Evolutionary conservation across 1,140 invertebrate species (phyloP).

Genomic region (Drosophila navojoa): DNA sequence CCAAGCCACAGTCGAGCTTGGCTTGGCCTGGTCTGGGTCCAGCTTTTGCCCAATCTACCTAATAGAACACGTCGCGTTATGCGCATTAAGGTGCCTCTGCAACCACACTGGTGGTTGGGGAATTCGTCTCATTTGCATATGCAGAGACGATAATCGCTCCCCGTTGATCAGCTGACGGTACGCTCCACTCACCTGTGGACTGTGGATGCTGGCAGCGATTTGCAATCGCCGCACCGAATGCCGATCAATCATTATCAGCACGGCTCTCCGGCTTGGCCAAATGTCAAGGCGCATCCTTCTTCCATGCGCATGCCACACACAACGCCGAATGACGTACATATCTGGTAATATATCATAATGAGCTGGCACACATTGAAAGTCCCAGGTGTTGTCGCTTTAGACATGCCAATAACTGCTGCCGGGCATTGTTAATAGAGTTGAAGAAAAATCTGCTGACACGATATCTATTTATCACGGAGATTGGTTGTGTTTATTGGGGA

Average conservation of each 20-base stretch:
- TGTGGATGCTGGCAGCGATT: slow-evolving; percentile 46
- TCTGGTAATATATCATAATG: slow-evolving; percentile 50
- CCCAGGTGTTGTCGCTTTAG: slow-evolving; percentile 6
- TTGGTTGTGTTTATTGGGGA: too few species aligned
- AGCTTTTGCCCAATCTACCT: slow-evolving; percentile 51
- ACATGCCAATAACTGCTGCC: slow-evolving; percentile 17
- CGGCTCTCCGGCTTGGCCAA: slow-evolving; percentile 44
- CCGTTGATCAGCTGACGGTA: slow-evolving; percentile 1
- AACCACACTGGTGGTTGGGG: neutral
- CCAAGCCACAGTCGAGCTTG: slow-evolving; percentile 9
- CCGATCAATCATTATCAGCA: slow-evolving; percentile 66
- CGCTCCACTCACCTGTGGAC: slow-evolving; percentile 36
- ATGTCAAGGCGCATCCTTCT: slow-evolving; percentile 79
- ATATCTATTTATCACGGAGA: slow-evolving; percentile 1
- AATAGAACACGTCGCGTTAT: slow-evolving; percentile 73
- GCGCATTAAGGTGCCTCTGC: slow-evolving; percentile 48
- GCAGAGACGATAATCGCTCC: slow-evolving; percentile 31
- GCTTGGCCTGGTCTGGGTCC: neutral
- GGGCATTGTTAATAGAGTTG: slow-evolving; percentile 34
- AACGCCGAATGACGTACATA: slow-evolving; percentile 11
- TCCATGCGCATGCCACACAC: slow-evolving; percentile 34
- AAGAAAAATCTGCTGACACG: slow-evolving; percentile 18
- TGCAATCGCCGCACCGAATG: slow-evolving; percentile 24
- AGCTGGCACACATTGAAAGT: slow-evolving; percentile 47
- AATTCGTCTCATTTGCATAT: slow-evolving; percentile 68